phyloP scores from a whole-genome alignment of 2,888 invertebrate species.

The Camponotus fellah region DNA sequence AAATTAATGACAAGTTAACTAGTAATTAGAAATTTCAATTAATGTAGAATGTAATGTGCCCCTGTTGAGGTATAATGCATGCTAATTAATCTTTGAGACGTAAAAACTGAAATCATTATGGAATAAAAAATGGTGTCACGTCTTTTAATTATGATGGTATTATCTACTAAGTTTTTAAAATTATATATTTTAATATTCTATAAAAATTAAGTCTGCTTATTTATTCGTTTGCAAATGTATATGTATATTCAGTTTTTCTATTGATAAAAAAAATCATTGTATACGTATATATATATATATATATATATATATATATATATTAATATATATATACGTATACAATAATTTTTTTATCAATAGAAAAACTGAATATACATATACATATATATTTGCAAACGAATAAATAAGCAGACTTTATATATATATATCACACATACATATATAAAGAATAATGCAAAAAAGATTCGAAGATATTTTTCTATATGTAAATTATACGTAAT shows the following conservation, averaged over 20 bases:
- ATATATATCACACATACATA: neutral
- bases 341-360: no score
- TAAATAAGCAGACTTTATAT: no score
- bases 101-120: neutral
- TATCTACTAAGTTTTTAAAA: neutral
- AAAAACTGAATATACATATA: no score
- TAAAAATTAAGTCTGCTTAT: neutral
- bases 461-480: neutral
- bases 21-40: neutral
- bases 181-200: neutral
- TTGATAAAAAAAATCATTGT: neutral
- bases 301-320: neutral
- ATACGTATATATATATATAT: neutral
- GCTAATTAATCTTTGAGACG: neutral
- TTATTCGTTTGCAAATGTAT: neutral
- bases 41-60: neutral
- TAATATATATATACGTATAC: no score
- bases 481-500: neutral
- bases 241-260: neutral
- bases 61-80: neutral
- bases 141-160: neutral
- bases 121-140: neutral
- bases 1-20: neutral
- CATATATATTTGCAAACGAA: no score
- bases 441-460: neutral